Conservation (phyloP, 2,888 invertebrate species). For the Liodrosophila aerea region DNA sequence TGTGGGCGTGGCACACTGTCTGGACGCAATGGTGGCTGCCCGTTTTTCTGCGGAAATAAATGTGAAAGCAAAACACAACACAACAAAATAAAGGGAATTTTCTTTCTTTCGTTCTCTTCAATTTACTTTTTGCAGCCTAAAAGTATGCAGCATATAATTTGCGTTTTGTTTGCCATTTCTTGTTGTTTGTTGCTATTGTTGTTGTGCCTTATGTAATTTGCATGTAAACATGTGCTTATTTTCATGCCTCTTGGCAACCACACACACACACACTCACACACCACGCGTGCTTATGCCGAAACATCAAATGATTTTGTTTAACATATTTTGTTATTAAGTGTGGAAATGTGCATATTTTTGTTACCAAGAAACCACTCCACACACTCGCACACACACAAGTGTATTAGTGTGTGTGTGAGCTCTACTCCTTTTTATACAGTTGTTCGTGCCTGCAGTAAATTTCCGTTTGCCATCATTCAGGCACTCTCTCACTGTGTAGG, state of each 20-base stretch:
- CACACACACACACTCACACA: conserved; percentile 28
- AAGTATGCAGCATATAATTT: conserved; percentile 73
- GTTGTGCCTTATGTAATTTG: conserved; percentile 71
- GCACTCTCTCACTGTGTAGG: conserved; percentile 30
- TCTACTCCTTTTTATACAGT: conserved; percentile 15
- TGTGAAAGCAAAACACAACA: conserved; percentile 52
- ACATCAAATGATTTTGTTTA: conserved; percentile 77
- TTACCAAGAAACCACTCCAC: too few species aligned
- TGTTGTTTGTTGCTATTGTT: conserved; percentile 22
- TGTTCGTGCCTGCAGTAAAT: conserved; percentile 75
- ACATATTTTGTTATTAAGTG: conserved; percentile 78
- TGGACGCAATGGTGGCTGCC: conserved; percentile 59
- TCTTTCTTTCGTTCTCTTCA: conserved; percentile 9
- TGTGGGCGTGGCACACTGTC: conserved; percentile 50
- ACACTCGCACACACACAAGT: conserved; percentile 1
- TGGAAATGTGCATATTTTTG: conserved; percentile 72
- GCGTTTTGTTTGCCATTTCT: conserved; percentile 62
- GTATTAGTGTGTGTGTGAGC: conserved; percentile 6
- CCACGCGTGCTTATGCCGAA: too few species aligned
- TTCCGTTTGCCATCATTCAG: conserved; percentile 73
- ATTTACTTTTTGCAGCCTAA: conserved; percentile 63
- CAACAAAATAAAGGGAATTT: conserved; percentile 13
- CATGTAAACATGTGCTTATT: conserved; percentile 78
- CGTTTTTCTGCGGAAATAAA: conserved; percentile 61
- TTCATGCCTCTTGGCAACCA: conserved; percentile 54